Percentiles rank a stretch among this genome's conserved stretches.
These are phyloP conservation scores for Thera britannica DNA, from an alignment of 2,888 invertebrate species.

Conservation along the genomic window DNA sequence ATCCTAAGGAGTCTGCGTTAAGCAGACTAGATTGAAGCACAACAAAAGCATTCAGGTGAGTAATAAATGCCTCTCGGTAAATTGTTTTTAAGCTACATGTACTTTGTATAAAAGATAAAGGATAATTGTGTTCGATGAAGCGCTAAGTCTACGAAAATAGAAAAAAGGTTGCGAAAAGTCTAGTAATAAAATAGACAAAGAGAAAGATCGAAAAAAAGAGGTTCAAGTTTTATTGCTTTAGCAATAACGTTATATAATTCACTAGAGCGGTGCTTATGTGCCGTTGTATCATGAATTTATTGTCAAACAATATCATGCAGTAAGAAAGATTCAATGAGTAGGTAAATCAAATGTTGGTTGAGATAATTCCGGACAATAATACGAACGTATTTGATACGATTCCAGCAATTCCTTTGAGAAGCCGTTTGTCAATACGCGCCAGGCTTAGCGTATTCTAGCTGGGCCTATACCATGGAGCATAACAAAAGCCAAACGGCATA, in stretches of 20 bases:
- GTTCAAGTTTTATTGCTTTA: neutral
- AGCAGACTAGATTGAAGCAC: neutral
- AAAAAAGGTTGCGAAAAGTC: neutral
- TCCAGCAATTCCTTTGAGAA: constrained; percentile 1
- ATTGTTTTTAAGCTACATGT: neutral
- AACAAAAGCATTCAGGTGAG: neutral
- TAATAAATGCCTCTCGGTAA: neutral
- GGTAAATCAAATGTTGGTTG: neutral
- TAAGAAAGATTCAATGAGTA: neutral
- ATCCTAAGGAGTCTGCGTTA: neutral
- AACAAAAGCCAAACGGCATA: neutral
- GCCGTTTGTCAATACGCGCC: neutral
- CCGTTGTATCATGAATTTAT: neutral
- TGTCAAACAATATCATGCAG: constrained; percentile 2
- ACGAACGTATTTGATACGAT: neutral
- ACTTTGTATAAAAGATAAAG: neutral
- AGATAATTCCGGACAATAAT: neutral
- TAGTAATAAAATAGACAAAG: neutral
- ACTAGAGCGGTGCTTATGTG: neutral
- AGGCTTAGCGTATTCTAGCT: neutral
- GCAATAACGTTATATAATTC: constrained; percentile 3
- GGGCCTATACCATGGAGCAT: neutral
- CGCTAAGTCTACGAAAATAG: neutral
- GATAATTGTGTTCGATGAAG: neutral
- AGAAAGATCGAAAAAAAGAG: neutral